A percentile compares a stretch with the other conserved stretches of the same genome.
Evolutionary conservation across 2,888 invertebrate species (phyloP).

Genomic region (Tortrix viridana): DNA sequence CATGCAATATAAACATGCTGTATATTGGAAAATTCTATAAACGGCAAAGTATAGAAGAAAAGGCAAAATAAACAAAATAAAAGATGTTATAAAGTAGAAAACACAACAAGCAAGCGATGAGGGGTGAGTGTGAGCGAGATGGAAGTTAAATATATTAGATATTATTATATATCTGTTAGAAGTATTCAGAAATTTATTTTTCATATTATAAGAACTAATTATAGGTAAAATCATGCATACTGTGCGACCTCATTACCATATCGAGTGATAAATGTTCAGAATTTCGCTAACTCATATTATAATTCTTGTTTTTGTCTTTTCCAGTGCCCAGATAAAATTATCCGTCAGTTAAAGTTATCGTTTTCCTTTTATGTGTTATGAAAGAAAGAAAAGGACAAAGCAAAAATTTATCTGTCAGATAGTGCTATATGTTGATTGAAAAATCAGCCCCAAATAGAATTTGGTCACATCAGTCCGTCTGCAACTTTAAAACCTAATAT

Average conservation of each 20-base stretch:
- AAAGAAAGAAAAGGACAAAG: too few relatives aligned
- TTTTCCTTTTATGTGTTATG: too few relatives aligned
- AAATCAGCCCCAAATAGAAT: too few relatives aligned
- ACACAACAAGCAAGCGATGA: slow-evolving; percentile 73
- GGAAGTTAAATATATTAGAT: slow-evolving; percentile 30
- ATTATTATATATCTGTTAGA: neutral
- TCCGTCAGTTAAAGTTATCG: too few relatives aligned
- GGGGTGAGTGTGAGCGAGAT: slow-evolving; percentile 56
- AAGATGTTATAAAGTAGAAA: slow-evolving; percentile 45
- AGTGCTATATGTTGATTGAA: too few relatives aligned
- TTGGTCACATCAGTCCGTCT: too few relatives aligned
- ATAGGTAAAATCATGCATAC: slow-evolving; percentile 6
- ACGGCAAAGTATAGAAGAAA: slow-evolving; percentile 44
- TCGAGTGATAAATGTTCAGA: neutral
- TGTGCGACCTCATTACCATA: slow-evolving; percentile 7
- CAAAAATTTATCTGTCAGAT: too few relatives aligned
- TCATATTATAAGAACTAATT: too few relatives aligned
- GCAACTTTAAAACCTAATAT: too few relatives aligned
- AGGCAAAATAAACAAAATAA: slow-evolving; percentile 39
- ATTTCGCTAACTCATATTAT: too few relatives aligned
- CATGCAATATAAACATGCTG: slow-evolving; percentile 37
- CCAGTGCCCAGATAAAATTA: too few relatives aligned
- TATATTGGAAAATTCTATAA: slow-evolving; percentile 33
- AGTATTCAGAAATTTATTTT: neutral
- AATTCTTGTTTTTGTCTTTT: too few relatives aligned